A percentile compares a stretch with the other conserved stretches of the same genome.
Evolutionary conservation across 2,888 invertebrate species (phyloP).

Genomic region (Parapristionchus giblindavisi): DNA sequence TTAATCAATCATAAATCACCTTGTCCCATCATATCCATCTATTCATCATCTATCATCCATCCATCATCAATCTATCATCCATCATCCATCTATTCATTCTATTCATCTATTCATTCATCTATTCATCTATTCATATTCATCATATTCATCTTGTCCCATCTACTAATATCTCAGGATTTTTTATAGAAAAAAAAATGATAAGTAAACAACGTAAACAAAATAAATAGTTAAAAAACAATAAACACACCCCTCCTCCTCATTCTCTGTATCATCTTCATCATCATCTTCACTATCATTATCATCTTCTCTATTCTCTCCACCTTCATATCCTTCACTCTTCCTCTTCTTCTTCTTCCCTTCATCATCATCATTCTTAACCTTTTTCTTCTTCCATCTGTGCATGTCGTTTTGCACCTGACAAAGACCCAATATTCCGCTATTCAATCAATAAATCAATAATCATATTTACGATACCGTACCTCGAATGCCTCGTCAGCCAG

Average conservation of each 20-base stretch:
- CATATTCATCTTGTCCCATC: background rate
- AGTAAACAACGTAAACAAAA: background rate
- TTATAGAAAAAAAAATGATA: too few species aligned
- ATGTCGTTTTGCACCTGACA: background rate
- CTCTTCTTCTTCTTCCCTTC: constrained; percentile 35
- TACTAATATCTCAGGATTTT: background rate
- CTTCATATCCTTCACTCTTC: background rate
- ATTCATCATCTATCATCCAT: too few species aligned
- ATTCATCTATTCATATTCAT: background rate
- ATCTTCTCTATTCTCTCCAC: constrained; percentile 15
- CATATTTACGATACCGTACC: too few species aligned
- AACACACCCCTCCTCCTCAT: background rate
- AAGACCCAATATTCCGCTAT: background rate
- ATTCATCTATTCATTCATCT: background rate
- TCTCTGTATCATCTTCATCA: constrained; percentile 8
- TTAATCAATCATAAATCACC: too few species aligned
- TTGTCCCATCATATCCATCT: too few species aligned
- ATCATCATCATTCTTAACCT: background rate
- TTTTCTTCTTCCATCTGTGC: background rate
- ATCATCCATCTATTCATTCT: background rate
- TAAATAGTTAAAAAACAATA: background rate
- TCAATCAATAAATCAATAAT: background rate
- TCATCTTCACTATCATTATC: constrained; percentile 15
- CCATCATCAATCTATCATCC: too few species aligned
- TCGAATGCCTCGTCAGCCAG: constrained; percentile 27